A percentile compares a stretch with the other conserved stretches of the same genome.
Evolutionary conservation across 2,888 invertebrate genomes (phyloP).

Genomic region (Muscina levida): DNA sequence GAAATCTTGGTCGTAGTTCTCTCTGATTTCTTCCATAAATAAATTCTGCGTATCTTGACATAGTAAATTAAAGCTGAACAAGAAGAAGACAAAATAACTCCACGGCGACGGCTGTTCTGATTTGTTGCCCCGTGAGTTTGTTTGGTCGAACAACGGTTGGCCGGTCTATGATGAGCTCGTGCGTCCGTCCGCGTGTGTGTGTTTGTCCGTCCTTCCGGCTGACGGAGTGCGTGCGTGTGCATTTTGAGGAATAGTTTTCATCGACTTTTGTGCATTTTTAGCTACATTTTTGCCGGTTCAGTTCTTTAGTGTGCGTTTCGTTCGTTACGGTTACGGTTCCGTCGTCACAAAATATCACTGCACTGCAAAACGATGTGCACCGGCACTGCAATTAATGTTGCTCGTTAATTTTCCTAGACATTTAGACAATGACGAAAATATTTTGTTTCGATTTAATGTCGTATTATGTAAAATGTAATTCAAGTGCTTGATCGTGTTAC

Average conservation of each 20-base stretch:
- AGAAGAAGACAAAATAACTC: constrained; percentile 25
- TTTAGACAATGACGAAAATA: background rate
- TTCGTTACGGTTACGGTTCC: no score
- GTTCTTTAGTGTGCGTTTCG: constrained; percentile 11
- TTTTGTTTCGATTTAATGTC: no score
- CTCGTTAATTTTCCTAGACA: background rate
- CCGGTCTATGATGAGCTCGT: background rate
- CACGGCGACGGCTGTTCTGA: constrained; percentile 18
- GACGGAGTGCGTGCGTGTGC: constrained; percentile 4
- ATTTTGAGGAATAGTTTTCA: constrained; percentile 9
- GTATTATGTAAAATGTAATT: no score
- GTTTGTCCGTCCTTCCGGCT: constrained; percentile 1
- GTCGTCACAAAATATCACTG: no score
- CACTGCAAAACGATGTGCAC: no score
- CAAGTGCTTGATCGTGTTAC: no score
- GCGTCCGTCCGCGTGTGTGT: background rate
- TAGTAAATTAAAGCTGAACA: constrained; percentile 31
- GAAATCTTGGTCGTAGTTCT: constrained; percentile 11
- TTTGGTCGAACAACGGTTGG: background rate
- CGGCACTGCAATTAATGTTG: background rate
- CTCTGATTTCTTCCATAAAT: constrained; percentile 45
- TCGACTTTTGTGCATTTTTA: constrained; percentile 38
- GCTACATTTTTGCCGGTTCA: constrained; percentile 27
- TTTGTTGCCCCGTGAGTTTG: background rate
- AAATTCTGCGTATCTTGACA: constrained; percentile 36